Conservation (phyloP, 2,113 vertebrate species). For the Penelope pileata region DNA sequence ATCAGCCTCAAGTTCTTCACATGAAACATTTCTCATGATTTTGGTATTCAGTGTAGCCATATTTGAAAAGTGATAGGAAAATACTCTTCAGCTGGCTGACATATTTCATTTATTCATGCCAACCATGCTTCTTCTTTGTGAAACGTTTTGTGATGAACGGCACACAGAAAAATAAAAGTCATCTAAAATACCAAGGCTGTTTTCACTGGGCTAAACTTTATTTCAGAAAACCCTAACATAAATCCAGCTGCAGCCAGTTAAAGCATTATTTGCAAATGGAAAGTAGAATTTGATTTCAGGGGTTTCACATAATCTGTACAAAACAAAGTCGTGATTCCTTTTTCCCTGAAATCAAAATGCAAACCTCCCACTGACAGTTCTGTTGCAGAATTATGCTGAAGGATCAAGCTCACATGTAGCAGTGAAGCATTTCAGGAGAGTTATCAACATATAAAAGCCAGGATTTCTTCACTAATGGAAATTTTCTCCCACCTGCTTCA, state of each 20-base stretch:
- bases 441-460: constrained; percentile 60
- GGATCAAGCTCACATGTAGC: not conserved
- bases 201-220: not conserved
- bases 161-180: constrained; percentile 51
- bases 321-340: constrained; percentile 1
- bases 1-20: constrained; percentile 69
- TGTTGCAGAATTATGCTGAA: constrained; percentile 46
- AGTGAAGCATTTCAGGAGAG: constrained; percentile 57
- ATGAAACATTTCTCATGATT: constrained; percentile 71
- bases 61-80: constrained; percentile 65
- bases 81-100: constrained; percentile 43
- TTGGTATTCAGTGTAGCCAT: constrained; percentile 55
- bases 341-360: constrained; percentile 35
- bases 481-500: constrained; percentile 59
- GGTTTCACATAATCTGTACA: not conserved
- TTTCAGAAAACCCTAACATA: constrained; percentile 18
- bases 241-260: constrained; percentile 20
- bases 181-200: constrained; percentile 35
- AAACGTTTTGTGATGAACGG: constrained; percentile 44
- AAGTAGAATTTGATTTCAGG: constrained; percentile 23
- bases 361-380: constrained; percentile 37
- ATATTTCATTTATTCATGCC: constrained; percentile 50
- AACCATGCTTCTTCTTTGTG: constrained; percentile 62
- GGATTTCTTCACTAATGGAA: constrained; percentile 53
- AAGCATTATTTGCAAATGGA: constrained; percentile 20